These are phyloP conservation scores for Corythaeola cristata DNA, from an alignment of 2,113 vertebrate species.

Conservation along the genomic window DNA sequence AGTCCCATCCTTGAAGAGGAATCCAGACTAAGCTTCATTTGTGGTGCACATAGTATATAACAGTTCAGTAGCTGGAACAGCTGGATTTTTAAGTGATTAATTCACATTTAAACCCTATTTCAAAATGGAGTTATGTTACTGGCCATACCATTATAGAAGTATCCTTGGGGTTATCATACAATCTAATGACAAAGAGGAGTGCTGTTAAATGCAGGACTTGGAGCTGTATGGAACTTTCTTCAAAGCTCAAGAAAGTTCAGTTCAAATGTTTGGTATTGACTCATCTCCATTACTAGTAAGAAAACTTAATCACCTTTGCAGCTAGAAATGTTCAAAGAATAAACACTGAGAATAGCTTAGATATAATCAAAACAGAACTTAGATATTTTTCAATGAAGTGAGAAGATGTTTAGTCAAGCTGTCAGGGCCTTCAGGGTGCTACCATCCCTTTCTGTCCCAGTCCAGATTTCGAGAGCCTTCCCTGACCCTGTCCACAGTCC, in stretches of 20 bases:
- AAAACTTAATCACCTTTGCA: neutral
- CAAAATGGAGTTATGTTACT: neutral
- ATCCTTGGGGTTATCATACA: neutral
- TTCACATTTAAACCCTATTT: neutral
- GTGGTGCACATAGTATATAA: neutral
- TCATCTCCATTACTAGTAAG: neutral
- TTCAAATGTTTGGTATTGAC: neutral
- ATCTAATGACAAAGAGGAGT: neutral
- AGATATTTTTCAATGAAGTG: neutral
- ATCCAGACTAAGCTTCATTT: neutral
- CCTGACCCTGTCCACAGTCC: neutral
- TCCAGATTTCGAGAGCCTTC: neutral
- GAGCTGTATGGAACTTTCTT: neutral
- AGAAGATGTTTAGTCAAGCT: neutral
- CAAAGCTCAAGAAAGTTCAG: neutral
- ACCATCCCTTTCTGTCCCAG: neutral
- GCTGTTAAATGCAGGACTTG: neutral
- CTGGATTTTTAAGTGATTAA: neutral
- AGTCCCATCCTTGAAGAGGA: fast-evolving
- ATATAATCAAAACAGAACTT: neutral
- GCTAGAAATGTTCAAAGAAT: neutral
- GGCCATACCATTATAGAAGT: neutral
- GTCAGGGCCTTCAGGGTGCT: neutral
- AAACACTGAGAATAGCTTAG: neutral
- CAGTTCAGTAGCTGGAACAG: neutral